Evolutionary conservation across 2,888 invertebrate genomes (phyloP), one percentile per base, ranked within the genome.

Genomic region (Drosophila eohydei): DNA sequence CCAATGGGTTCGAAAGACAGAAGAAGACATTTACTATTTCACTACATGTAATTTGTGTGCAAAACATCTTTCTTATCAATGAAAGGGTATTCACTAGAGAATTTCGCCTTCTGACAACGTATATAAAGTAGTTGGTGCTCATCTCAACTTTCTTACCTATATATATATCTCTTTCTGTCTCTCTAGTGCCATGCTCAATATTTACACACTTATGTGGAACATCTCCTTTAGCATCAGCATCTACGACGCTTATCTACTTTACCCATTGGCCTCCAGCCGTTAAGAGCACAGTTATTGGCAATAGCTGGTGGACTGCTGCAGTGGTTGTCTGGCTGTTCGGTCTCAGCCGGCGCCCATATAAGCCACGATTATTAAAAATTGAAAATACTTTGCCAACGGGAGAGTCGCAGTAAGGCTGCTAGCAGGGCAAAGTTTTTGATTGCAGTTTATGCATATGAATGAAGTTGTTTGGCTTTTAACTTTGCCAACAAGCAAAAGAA

Each of bases 381-480:
- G 71, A 73, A 85, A 83, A 86, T 83, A 75, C 64, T 86, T 64
- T 58, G 52, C 54, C 40, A 69, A 55, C 71, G 51, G 16, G n/a
- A 51, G 52, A 63, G 28, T 51, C 44, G 16, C 28, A 44, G 56
- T 41, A 36, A 36, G 46, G 50, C 32, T 52, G 40, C 56, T 50
- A 66, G 34, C 7, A 55, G 40, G 69, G 59, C 62, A 72, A 72
- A 72, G 55, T 78, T 79, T 74, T 76, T 75, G 76, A 83, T 84
- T 81, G 88, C 82, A 88, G 74, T 84, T 81, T 84, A 81, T 84
- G 88, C 88, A 83, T 88, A 79, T 84, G 82, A 83, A 83, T 88
- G 71, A 88, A 84, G 76, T 73, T 81, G 80, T 88, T 82, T 80
- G 86, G 80, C 83, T 71, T 80, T 64, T 51, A 68, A 80, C 71